Conservation (phyloP, 1,140 invertebrate species). For the Orius laevigatus region DNA sequence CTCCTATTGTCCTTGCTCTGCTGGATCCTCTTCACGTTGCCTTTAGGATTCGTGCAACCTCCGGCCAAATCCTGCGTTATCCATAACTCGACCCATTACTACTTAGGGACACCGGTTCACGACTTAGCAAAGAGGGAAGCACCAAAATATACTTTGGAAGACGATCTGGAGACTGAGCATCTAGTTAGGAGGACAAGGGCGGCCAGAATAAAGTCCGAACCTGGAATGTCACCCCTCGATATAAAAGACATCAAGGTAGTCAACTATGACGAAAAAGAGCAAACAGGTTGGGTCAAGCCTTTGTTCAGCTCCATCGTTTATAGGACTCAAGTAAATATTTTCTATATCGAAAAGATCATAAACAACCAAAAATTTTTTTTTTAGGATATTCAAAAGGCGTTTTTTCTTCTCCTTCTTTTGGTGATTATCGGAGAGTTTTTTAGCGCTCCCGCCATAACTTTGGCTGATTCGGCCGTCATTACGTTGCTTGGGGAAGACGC, state of each 20-base stretch:
- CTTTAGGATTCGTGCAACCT: slow-evolving; percentile 87
- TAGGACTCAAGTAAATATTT: slow-evolving; percentile 34
- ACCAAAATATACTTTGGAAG: background rate
- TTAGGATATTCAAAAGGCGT: slow-evolving; percentile 87
- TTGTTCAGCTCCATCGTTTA: slow-evolving; percentile 90
- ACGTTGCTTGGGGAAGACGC: slow-evolving; percentile 82
- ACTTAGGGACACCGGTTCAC: slow-evolving; percentile 29
- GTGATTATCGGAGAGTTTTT: slow-evolving; percentile 96
- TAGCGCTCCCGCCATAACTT: slow-evolving; percentile 85
- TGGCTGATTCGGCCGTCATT: slow-evolving; percentile 90
- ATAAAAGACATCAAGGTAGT: slow-evolving; percentile 47
- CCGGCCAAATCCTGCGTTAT: slow-evolving; percentile 74
- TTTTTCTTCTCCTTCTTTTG: slow-evolving; percentile 81
- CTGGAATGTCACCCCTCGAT: slow-evolving; percentile 55
- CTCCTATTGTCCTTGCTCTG: slow-evolving; percentile 79
- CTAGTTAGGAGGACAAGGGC: slow-evolving; percentile 3
- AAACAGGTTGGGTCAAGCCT: slow-evolving; percentile 71
- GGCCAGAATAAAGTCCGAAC: slow-evolving; percentile 6
- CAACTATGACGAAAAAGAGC: slow-evolving; percentile 63
- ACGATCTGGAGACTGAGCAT: background rate
- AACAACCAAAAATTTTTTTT: slow-evolving; percentile 2
- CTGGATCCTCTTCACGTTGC: slow-evolving; percentile 93
- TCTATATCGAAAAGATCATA: background rate
- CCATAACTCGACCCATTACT: slow-evolving; percentile 49
- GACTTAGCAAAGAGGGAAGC: slow-evolving; percentile 23